A percentile compares a stretch with the other conserved stretches of the same genome.
These are phyloP conservation scores for Scalopus aquaticus DNA, from an alignment of 2,113 vertebrate genomes.

Conservation along the genomic window DNA sequence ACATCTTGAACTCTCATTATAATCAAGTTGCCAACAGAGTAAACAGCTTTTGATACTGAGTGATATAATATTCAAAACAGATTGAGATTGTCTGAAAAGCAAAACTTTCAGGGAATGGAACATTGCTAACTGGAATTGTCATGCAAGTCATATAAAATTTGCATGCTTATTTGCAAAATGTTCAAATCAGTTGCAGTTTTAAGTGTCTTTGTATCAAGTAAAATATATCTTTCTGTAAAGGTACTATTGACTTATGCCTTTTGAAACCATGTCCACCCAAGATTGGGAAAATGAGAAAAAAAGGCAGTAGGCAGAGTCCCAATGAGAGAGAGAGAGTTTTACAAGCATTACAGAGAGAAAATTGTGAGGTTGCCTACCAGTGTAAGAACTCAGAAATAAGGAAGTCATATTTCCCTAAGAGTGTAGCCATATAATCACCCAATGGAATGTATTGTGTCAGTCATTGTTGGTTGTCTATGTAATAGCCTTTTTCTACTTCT, in stretches of 20 bases:
- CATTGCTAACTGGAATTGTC: background rate
- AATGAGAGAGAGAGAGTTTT: background rate
- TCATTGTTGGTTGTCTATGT: background rate
- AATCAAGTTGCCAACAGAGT: slow-evolving; percentile 79
- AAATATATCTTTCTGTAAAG: background rate
- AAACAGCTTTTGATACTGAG: slow-evolving; percentile 69
- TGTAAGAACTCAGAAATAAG: background rate
- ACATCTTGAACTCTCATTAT: slow-evolving; percentile 82
- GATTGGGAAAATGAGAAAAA: background rate
- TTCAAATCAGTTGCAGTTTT: background rate
- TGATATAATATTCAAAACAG: slow-evolving; percentile 41
- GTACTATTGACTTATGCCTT: background rate
- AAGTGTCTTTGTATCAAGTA: background rate
- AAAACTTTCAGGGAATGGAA: background rate
- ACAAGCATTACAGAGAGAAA: background rate
- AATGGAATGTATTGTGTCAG: background rate
- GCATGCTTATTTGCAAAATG: background rate
- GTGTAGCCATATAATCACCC: background rate
- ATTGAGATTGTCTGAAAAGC: slow-evolving; percentile 40
- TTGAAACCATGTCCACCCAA: background rate
- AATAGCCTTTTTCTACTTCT: background rate
- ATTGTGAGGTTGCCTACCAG: background rate
- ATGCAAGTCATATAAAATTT: background rate
- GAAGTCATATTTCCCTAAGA: background rate
- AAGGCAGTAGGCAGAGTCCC: background rate